Conservation (phyloP, 2,113 vertebrate species). For the Sprattus sprattus region DNA sequence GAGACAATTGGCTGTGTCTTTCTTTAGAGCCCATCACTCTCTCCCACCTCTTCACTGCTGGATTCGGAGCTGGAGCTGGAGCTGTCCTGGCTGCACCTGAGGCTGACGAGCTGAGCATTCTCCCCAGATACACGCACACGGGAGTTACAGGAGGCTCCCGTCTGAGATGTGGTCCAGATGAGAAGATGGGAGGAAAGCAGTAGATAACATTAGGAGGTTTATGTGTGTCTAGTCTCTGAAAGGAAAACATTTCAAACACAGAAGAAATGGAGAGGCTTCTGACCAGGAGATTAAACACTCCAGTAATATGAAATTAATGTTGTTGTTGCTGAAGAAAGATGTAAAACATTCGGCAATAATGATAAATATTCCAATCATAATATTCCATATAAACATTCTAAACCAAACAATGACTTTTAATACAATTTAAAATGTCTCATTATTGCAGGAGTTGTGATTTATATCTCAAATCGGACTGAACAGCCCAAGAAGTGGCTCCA, state of each 20-base stretch:
- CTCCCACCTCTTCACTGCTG: slow-evolving; percentile 62
- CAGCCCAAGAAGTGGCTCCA: too few species aligned
- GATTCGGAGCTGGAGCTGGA: slow-evolving; percentile 68
- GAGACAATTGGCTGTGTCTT: background rate
- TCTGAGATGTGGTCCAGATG: slow-evolving; percentile 30
- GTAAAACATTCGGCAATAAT: background rate
- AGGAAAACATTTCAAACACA: background rate
- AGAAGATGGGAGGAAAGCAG: background rate
- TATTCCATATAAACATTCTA: background rate
- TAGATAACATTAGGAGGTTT: background rate
- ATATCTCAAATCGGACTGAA: too few species aligned
- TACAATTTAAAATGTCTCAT: background rate
- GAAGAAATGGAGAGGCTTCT: background rate
- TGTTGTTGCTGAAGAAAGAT: background rate
- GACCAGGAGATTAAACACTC: background rate
- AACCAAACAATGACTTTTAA: background rate
- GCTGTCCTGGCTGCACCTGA: slow-evolving; percentile 52
- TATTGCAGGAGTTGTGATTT: too few species aligned
- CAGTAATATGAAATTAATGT: background rate
- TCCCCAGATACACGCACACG: slow-evolving; percentile 36
- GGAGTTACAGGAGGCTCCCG: slow-evolving; percentile 46
- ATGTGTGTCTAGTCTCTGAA: background rate
- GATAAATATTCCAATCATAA: background rate
- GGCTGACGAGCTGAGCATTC: slow-evolving; percentile 39
- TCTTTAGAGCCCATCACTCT: background rate